phyloP scores from a whole-genome alignment of 1,140 invertebrate genomes.

The Trissolcus basalis region DNA sequence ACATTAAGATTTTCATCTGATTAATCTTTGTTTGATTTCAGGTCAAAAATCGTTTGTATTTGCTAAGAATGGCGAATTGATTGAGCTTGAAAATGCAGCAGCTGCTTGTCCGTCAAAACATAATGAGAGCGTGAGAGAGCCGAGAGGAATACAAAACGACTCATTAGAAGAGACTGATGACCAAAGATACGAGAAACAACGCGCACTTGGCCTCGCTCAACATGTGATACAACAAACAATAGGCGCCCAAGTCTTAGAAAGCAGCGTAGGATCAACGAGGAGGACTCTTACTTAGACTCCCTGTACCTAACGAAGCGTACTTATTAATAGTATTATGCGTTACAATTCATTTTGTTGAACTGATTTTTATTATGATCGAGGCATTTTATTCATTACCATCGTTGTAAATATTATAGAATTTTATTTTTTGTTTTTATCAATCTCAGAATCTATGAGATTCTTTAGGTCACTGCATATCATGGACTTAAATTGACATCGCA shows the following conservation, averaged over 20 bases:
- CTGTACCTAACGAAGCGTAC: constrained; percentile 7
- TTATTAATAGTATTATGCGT: neutral
- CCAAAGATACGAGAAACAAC: constrained; percentile 17
- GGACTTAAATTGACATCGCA: too few species aligned
- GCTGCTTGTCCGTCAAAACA: neutral
- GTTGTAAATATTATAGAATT: too few species aligned
- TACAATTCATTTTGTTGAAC: neutral
- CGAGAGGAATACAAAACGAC: too few species aligned
- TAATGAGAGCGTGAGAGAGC: too few species aligned
- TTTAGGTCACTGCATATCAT: too few species aligned
- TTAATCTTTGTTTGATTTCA: constrained; percentile 41
- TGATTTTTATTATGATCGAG: too few species aligned
- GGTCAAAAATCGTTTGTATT: constrained; percentile 78
- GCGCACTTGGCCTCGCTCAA: neutral
- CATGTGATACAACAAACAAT: constrained; percentile 30
- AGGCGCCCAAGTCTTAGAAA: constrained; percentile 27
- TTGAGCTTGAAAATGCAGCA: constrained; percentile 70
- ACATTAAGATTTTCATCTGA: too few species aligned
- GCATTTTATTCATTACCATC: too few species aligned
- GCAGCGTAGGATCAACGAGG: constrained; percentile 30
- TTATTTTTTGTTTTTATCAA: too few species aligned
- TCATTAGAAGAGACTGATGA: neutral
- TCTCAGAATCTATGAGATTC: too few species aligned
- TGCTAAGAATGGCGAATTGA: constrained; percentile 75
- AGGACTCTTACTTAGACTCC: constrained; percentile 32